Evolutionary conservation across 1,140 invertebrate species (phyloP), one percentile per base, ranked within the genome.

Genomic region (Dreissena rostriformis): DNA sequence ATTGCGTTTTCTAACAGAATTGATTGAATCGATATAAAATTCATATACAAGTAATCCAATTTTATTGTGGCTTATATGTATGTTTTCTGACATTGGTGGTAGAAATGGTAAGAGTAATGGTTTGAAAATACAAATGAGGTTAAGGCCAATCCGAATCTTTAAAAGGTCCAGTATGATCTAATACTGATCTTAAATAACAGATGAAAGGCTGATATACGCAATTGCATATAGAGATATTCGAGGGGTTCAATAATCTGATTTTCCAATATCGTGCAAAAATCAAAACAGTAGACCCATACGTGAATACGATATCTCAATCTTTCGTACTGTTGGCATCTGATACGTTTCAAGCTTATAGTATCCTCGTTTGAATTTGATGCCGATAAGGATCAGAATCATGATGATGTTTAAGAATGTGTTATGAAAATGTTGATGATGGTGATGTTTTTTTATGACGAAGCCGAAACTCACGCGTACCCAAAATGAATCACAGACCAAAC

Each of bases 1-100:
- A 24, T 74, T 74, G 49, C 53, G 17, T 6, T 0, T 55, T 51
- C 26, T 55, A 28, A 57, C 19, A 0, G 24, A 15, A 26, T 74
- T 74, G 7, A 26, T 53, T 26, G 55, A 12, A 57, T 74, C 61
- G 26, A 74, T 11, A 26, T n/a, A 74, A 14, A 74, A 14, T 11
- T 74, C 72, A 12, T 29, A 61, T 10, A 74, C 55, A 4, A 52
- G 72, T 57, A 17, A 15, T 0, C 52, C 72, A 28, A n/a, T 15
- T 28, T 74, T 74, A 26, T 52, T 74, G 17, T 74, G 72, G 17
- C 72, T 74, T 4, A 74, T 15, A 74, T 74, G 51, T 6, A 74
- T 1, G n/a, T 57, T 55, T 57, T 74, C 24, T 22, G 55, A 12
- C 0, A 55, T 74, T 2, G 52, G 51, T 57, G 72, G 72, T 19